Base-by-base conservation (phyloP, 2,888 invertebrate species). In the Eutolmus rufibarbis region DNA sequence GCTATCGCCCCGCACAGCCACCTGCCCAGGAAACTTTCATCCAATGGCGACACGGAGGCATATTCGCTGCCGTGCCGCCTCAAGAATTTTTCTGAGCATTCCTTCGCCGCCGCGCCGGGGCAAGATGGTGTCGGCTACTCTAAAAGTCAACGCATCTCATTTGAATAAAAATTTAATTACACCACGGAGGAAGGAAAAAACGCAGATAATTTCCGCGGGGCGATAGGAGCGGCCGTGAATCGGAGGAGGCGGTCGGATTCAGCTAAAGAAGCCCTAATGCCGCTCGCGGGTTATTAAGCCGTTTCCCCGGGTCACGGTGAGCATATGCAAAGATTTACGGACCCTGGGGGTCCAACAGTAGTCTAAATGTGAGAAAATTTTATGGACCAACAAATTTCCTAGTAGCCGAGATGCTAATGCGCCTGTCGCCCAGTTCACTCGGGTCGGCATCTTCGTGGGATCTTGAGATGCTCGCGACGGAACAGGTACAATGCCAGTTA, bases 81-180 rank as follows among this genome's bases (percentile, higher is more conserved):
- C 34, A 37, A 14, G 84, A 84, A 66, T 74, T 84, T 84, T 66
- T 84, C 66, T 16, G 66, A 37, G 19, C 37, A 81, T 56, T 51
- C 56, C 34, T 57, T 81, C 31, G 9, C 51, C 3, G 34, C 34
- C 14, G 56, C 3, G 34, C 34, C 14, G 56, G 46, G 9, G 23
- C 34, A 81, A 81, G 34, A 84, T 84, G 84, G 79, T 74, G 74
- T 77, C 87, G 74, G 46, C 28, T 76, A 86, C 78, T 81, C 74
- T 74, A 84, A 88, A 87, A 74, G 82, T 87, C 87, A 43, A 74
- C 88, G 86, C 81, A 84, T 31, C 87, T 87, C 37, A 88, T 88
- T 88, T 88, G 78, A 88, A 88, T 88, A 88, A 88, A 88, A 88
- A 87, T 88, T 87, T 88, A 88, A 88, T 88, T 87, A 88, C 74